Evolutionary conservation across 1,140 invertebrate genomes (phyloP).

Genomic region (Sinella curviseta): DNA sequence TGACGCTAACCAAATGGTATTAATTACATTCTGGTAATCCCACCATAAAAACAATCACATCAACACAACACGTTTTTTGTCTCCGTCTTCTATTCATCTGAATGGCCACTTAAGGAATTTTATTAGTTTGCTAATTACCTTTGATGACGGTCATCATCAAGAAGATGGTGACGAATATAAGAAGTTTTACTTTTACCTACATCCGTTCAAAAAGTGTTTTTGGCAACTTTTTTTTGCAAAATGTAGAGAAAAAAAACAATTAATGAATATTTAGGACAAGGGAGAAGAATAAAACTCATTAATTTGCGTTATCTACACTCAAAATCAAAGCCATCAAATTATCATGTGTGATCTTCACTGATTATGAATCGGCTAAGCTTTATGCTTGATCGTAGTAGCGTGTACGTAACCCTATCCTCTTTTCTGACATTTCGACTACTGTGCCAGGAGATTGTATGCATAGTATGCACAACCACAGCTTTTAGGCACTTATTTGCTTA

Average conservation of each 20-base stretch:
- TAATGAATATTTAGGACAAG: no score
- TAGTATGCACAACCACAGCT: background rate
- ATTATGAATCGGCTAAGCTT: no score
- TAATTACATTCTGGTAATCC: background rate
- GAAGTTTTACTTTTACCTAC: no score
- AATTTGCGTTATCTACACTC: no score
- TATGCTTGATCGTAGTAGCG: background rate
- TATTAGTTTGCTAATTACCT: no score
- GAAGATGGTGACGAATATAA: no score
- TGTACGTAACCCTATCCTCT: background rate
- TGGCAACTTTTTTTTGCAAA: no score
- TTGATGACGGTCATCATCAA: no score
- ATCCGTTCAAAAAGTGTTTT: no score
- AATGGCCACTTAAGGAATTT: background rate
- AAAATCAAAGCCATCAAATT: background rate
- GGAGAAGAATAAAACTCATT: no score
- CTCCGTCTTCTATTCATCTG: background rate
- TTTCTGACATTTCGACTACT: background rate
- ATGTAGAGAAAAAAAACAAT: no score
- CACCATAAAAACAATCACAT: background rate
- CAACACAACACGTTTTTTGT: background rate
- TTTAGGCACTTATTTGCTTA: background rate
- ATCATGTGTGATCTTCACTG: background rate
- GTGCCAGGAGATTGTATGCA: background rate
- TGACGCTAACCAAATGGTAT: background rate